Conservation (phyloP, 2,888 invertebrate species). For the Lymantria dispar region DNA sequence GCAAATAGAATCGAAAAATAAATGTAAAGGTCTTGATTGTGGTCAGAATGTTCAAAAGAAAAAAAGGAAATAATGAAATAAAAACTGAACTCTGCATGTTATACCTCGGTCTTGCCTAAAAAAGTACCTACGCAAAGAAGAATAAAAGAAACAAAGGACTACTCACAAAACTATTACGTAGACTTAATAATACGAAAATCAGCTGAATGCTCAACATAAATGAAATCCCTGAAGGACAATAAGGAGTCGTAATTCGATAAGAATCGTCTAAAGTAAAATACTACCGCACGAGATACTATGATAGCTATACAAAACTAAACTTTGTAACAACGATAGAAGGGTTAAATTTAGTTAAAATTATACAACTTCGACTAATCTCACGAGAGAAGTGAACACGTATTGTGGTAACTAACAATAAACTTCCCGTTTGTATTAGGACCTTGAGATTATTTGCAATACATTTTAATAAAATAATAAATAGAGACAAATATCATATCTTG, state of each 20-base stretch:
- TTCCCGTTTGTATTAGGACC: conserved; percentile 14
- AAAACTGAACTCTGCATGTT: background rate
- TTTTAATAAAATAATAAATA: conserved; percentile 1
- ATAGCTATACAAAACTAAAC: conserved; percentile 9
- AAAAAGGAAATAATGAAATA: background rate
- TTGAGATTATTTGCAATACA: conserved; percentile 10
- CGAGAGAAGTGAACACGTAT: conserved; percentile 13
- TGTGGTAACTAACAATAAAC: conserved; percentile 18
- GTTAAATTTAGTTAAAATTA: too few species aligned
- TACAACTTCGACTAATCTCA: background rate
- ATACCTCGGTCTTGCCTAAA: background rate
- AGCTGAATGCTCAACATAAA: conserved; percentile 32
- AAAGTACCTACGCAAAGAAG: background rate
- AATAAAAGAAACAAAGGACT: conserved; percentile 6
- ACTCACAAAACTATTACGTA: conserved; percentile 13
- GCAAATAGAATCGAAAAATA: conserved; percentile 1
- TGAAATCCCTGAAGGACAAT: conserved; percentile 38
- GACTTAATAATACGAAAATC: conserved; percentile 34
- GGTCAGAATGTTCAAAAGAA: background rate
- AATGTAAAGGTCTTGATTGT: background rate
- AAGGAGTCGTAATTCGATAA: conserved; percentile 43
- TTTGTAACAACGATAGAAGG: conserved; percentile 7
- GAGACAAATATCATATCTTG: background rate
- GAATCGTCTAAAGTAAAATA: conserved; percentile 32
- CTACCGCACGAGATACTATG: conserved; percentile 14